These are phyloP conservation scores for Habrosyne pyritoides DNA, from an alignment of 2,888 invertebrate species.

Conservation along the genomic window DNA sequence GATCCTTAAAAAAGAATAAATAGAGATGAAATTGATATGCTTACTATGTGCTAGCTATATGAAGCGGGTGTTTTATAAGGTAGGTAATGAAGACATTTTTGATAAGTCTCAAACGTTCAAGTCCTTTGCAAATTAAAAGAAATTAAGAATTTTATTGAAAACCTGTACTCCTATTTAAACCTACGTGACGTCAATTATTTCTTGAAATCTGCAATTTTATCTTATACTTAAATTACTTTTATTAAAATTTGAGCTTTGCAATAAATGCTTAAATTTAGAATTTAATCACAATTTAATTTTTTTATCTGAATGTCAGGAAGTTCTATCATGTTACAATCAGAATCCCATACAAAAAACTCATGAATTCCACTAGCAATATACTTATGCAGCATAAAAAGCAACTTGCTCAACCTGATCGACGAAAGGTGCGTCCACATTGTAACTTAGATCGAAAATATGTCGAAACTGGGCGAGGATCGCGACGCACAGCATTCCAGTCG, in stretches of 20 bases:
- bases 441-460: constrained; percentile 23
- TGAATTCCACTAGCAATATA: constrained; percentile 34
- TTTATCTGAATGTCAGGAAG: no score
- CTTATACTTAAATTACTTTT: no score
- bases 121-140: background rate
- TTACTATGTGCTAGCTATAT: no score
- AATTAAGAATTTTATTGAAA: no score
- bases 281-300: no score
- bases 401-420: constrained; percentile 18
- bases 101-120: background rate
- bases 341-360: constrained; percentile 43
- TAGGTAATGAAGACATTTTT: background rate
- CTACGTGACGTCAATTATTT: no score
- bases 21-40: constrained; percentile 10
- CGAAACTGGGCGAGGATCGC: constrained; percentile 35
- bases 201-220: no score
- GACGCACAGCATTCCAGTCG: constrained; percentile 27
- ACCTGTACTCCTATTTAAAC: no score
- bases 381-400: constrained; percentile 9
- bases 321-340: constrained; percentile 27
- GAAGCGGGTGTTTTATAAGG: background rate
- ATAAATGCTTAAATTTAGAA: no score
- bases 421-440: constrained; percentile 26
- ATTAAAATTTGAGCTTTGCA: no score
- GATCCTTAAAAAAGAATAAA: background rate